Percentiles rank a stretch among this genome's conserved stretches.
These are phyloP conservation scores for Eretmocerus hayati DNA, from an alignment of 2,888 invertebrate species.

Conservation along the genomic window DNA sequence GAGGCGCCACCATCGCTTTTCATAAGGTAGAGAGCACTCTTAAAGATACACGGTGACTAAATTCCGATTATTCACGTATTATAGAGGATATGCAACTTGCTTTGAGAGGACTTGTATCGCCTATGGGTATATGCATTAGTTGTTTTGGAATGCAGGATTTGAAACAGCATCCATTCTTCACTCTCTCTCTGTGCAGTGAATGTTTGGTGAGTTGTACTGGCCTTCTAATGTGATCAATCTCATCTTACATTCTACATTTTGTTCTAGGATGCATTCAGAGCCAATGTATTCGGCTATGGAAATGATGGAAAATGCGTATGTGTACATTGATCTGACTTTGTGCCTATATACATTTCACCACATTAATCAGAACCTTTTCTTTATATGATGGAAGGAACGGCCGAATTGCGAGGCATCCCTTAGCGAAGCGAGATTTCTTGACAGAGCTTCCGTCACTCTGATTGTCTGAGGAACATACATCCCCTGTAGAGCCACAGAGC, in stretches of 20 bases:
- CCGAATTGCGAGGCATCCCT: too few relatives aligned
- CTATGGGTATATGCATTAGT: constrained; percentile 31
- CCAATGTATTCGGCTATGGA: constrained; percentile 39
- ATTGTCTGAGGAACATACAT: too few relatives aligned
- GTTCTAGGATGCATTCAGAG: constrained; percentile 30
- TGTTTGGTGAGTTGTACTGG: constrained; percentile 33
- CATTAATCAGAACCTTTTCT: too few relatives aligned
- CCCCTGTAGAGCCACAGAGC: too few relatives aligned
- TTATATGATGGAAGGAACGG: too few relatives aligned
- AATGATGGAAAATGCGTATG: constrained; percentile 42
- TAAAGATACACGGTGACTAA: too few relatives aligned
- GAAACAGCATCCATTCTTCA: constrained; percentile 40
- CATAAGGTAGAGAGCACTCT: too few relatives aligned
- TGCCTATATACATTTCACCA: too few relatives aligned
- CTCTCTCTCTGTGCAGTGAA: constrained; percentile 35
- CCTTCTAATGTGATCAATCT: neutral
- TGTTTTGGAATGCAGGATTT: constrained; percentile 27
- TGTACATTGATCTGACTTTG: too few relatives aligned
- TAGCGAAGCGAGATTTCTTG: too few relatives aligned
- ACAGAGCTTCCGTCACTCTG: too few relatives aligned
- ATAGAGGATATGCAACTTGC: constrained; percentile 27
- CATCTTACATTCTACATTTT: constrained; percentile 12
- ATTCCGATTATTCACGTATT: constrained; percentile 1
- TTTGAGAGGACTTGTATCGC: constrained; percentile 9
- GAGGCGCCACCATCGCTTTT: too few relatives aligned